Evolutionary conservation across 2,113 vertebrate genomes (phyloP).

Genomic region (Sinocyclocheilus rhinocerous): DNA sequence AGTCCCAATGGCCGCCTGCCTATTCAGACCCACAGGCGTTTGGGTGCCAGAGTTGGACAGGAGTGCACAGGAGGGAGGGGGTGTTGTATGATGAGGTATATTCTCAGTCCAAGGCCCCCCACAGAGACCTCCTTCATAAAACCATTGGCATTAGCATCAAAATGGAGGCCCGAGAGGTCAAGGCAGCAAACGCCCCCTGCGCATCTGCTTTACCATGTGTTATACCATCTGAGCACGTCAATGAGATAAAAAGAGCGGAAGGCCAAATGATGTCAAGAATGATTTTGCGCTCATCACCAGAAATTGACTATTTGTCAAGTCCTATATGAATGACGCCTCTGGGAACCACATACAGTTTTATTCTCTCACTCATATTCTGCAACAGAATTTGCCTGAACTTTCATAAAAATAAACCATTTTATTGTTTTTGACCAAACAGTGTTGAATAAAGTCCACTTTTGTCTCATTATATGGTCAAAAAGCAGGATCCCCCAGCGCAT

Average conservation of each 20-base stretch:
- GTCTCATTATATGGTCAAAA: background rate
- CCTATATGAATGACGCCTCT: background rate
- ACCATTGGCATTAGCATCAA: conserved; percentile 73
- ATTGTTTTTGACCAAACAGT: background rate
- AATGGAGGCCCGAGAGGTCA: conserved; percentile 68
- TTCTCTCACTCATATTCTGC: background rate
- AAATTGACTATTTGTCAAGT: conserved; percentile 32
- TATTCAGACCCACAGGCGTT: conserved; percentile 54
- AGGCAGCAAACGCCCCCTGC: conserved; percentile 52
- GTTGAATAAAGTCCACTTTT: background rate
- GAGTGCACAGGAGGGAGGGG: conserved; percentile 34
- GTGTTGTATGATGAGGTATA: conserved; percentile 45
- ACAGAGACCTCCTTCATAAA: conserved; percentile 59
- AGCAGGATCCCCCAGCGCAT: conserved; percentile 4
- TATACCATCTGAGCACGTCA: conserved; percentile 47
- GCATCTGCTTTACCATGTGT: conserved; percentile 73
- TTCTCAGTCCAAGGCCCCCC: conserved; percentile 52
- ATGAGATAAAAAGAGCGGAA: conserved; percentile 19
- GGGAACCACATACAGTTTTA: background rate
- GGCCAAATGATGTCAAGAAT: conserved; percentile 33
- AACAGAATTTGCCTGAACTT: background rate
- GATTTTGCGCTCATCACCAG: conserved; percentile 23
- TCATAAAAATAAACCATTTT: background rate
- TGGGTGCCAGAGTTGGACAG: conserved; percentile 45
- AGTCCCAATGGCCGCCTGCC: conserved; percentile 57